phyloP scores from a whole-genome alignment of 2,797 vertebrate species.

The Gymnodraco acuticeps region DNA sequence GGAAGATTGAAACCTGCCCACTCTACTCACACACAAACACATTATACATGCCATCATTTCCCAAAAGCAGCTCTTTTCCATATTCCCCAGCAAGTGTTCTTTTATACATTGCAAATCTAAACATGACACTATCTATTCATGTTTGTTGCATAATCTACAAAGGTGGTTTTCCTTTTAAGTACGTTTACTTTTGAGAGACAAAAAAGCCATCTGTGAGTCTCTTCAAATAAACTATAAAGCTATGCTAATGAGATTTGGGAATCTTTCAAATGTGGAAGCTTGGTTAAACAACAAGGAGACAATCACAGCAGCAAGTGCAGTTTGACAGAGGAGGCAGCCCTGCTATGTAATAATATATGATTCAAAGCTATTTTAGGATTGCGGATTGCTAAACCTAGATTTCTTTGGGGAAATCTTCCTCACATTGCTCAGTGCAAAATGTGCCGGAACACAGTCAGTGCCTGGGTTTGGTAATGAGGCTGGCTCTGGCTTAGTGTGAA shows the following conservation, averaged over 20 bases:
- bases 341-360: conserved; percentile 81
- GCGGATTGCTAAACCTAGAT: conserved; percentile 70
- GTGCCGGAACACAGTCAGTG: conserved; percentile 53
- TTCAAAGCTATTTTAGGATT: conserved; percentile 81
- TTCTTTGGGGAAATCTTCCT: conserved; percentile 75
- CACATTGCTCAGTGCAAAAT: conserved; percentile 62
- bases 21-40: conserved; percentile 4
- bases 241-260: conserved; percentile 71
- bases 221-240: conserved; percentile 64
- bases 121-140: conserved; percentile 31
- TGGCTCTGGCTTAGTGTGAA: conserved; percentile 32
- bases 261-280: conserved; percentile 49
- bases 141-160: conserved; percentile 42
- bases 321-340: conserved; percentile 66
- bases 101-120: conserved; percentile 32
- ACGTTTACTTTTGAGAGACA: conserved; percentile 54
- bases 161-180: conserved; percentile 18
- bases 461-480: conserved; percentile 54
- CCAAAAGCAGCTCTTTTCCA: conserved; percentile 27
- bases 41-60: conserved; percentile 1
- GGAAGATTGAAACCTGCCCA: conserved; percentile 67
- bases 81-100: conserved; percentile 39
- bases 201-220: conserved; percentile 44
- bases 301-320: conserved; percentile 58
- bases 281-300: conserved; percentile 63